Base-by-base conservation (phyloP, 2,888 invertebrate species). In the Hirtodrosophila histrioides region DNA sequence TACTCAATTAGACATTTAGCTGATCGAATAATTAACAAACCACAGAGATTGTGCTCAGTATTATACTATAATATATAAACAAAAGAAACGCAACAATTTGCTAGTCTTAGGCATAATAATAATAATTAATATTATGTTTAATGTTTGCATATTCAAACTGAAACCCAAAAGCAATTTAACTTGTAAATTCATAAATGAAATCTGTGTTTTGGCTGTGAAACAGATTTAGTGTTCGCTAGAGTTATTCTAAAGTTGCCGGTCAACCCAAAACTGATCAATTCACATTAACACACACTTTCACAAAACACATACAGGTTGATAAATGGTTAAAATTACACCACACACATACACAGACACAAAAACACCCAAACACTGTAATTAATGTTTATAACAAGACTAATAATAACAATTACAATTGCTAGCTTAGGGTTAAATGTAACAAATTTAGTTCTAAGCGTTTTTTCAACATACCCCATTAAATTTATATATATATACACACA, bases 141-240 rank as follows among this genome's bases (percentile, higher is more conserved):
- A 10, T 0, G 39, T 35, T 50, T 35, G 23, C 12, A 51, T 36
- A 43, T 45, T 24, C 37, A 53, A 68, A 57, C 31, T 41, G 7
- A 36, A 29, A 53, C 43, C 37, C 29, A 58, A 50, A 73, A 50
- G 37, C 53, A 45, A 45, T 27, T 10, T 62, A 45, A 63, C 7
- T 55, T 67, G 48, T 57, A 71, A 69, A 62, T 51, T 70, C 17
- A 17, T 45, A 57, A 73, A 58, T 57, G 36, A 77, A 90, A 91
- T 91, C 91, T 91, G 91, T 91, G 85, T 91, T 91, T 90, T 91
- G 91, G 91, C 91, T 91, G 91, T 91, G 91, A 91, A 90, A 90
- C 91, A 91, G 91, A 91, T 89, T 88, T 78, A 86, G 81, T 89
- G 72, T 87, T 87, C 73, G 73, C 61, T 85, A 85, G 62, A 69